Conservation (phyloP, 2,113 vertebrate genomes). For the Lota lota region DNA sequence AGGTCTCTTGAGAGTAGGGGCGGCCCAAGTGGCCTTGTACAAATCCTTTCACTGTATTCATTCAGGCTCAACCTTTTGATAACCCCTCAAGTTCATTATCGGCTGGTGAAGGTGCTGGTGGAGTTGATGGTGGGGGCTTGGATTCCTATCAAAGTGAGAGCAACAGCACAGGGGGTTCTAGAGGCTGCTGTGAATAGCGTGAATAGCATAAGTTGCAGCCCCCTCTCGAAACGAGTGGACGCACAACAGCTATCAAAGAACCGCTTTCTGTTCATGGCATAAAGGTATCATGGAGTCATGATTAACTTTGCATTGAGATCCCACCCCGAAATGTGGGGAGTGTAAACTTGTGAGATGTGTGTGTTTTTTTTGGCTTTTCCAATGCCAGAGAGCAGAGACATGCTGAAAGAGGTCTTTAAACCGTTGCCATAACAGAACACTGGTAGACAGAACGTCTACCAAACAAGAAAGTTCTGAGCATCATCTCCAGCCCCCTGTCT, state of each 20-base stretch:
- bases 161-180: background rate
- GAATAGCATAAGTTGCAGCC: conserved; percentile 1
- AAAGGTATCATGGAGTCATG: conserved; percentile 11
- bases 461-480: conserved; percentile 15
- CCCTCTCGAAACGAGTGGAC: background rate
- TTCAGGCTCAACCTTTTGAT: background rate
- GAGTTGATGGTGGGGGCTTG: background rate
- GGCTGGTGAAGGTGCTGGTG: no score
- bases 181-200: background rate
- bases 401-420: conserved; percentile 13
- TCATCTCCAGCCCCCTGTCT: background rate
- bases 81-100: background rate
- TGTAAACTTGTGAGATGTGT: conserved; percentile 7
- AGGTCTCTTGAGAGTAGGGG: background rate
- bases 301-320: conserved; percentile 8
- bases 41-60: conserved; percentile 7
- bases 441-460: conserved; percentile 24
- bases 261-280: background rate
- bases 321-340: background rate
- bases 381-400: no score
- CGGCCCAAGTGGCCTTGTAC: background rate
- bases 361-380: no score
- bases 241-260: background rate
- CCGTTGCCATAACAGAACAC: conserved; percentile 41
- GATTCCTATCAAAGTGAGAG: conserved; percentile 1